Evolutionary conservation across 2,888 invertebrate genomes (phyloP).

Genomic region (Cremastinae sp.): DNA sequence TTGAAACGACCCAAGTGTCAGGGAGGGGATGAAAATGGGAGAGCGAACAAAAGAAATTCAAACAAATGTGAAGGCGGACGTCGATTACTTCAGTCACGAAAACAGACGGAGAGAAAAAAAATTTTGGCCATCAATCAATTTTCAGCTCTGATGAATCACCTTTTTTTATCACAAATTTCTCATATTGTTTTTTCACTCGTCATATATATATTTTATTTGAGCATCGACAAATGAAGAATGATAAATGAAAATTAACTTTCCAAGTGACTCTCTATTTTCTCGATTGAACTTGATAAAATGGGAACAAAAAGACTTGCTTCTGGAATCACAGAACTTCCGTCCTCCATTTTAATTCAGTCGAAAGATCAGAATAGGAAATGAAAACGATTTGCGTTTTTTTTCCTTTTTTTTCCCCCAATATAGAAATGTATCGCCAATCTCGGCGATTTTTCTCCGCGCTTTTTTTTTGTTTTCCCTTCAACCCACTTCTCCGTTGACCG

Average conservation of each 20-base stretch:
- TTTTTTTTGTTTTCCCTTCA: conserved; percentile 1
- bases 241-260: too few relatives aligned
- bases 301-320: neutral
- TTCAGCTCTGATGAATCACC: conserved; percentile 27
- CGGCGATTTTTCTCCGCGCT: conserved; percentile 4
- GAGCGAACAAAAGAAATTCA: conserved; percentile 1
- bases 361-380: neutral
- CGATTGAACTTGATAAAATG: too few relatives aligned
- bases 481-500: conserved; percentile 1
- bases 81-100: conserved; percentile 10
- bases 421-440: neutral
- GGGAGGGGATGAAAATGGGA: neutral
- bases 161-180: neutral
- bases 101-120: conserved; percentile 14
- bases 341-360: neutral
- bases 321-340: neutral
- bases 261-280: too few relatives aligned
- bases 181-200: conserved; percentile 7
- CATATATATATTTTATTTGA: neutral
- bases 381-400: neutral
- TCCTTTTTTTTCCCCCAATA: conserved; percentile 28
- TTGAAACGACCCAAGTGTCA: too few relatives aligned
- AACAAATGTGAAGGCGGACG: conserved; percentile 18
- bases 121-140: conserved; percentile 34
- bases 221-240: too few relatives aligned